Evolutionary conservation across 2,888 invertebrate species (phyloP).

Genomic region (Folsomia candida): DNA sequence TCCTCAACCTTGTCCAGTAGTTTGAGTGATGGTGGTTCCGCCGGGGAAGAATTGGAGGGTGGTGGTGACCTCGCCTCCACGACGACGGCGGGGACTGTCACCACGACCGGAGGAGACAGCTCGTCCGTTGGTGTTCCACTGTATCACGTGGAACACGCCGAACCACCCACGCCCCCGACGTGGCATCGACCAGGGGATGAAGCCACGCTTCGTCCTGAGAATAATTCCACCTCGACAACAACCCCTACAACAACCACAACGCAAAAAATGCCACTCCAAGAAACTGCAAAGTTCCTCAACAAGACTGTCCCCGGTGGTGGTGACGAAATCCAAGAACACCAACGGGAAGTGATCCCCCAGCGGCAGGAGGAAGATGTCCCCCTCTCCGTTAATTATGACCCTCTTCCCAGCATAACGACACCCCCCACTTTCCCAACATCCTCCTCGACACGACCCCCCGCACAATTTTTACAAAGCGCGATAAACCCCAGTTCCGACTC

Average conservation of each 20-base stretch:
- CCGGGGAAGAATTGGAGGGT: not conserved
- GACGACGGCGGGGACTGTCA: not conserved
- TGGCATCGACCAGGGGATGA: conserved; percentile 47
- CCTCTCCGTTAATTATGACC: not conserved
- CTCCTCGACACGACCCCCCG: too few species aligned
- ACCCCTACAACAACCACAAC: too few species aligned
- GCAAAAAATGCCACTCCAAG: too few species aligned
- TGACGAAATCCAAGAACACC: not conserved
- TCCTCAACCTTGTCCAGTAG: not conserved
- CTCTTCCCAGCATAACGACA: not conserved
- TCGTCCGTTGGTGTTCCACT: conserved; percentile 47
- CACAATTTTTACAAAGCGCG: too few species aligned
- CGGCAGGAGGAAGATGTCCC: not conserved
- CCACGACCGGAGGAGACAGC: conserved; percentile 26
- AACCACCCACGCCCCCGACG: conserved; percentile 47
- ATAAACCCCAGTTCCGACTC: not conserved
- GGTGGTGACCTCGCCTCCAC: not conserved
- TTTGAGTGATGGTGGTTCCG: not conserved
- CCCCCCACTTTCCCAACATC: not conserved
- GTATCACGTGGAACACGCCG: conserved; percentile 49
- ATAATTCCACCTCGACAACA: too few species aligned
- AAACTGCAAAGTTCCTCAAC: too few species aligned
- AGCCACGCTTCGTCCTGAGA: not conserved
- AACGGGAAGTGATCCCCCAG: not conserved
- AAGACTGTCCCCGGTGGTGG: too few species aligned